These are phyloP conservation scores for Plebejus anna DNA, from an alignment of 2,888 invertebrate genomes.

Conservation along the genomic window DNA sequence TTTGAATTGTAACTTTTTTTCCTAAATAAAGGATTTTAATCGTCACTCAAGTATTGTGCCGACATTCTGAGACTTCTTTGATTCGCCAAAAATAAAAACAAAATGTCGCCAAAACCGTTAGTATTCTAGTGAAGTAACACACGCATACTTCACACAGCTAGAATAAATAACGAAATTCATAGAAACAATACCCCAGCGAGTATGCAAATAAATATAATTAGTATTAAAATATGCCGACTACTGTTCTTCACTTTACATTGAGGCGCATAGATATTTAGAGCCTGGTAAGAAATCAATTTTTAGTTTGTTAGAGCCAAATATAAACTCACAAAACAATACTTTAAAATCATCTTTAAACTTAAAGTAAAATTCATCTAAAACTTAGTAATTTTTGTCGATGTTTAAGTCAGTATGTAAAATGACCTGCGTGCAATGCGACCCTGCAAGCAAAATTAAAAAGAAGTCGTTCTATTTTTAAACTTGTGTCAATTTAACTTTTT, in stretches of 20 bases:
- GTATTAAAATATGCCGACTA: slow-evolving; percentile 10
- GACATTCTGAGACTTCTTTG: background rate
- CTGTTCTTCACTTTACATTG: background rate
- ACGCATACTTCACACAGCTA: slow-evolving; percentile 7
- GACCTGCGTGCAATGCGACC: slow-evolving; percentile 6
- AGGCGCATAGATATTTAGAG: background rate
- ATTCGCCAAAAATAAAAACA: background rate
- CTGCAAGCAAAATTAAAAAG: slow-evolving; percentile 51
- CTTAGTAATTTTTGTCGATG: no score
- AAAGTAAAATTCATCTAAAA: no score
- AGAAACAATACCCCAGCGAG: slow-evolving; percentile 9
- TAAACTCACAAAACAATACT: no score
- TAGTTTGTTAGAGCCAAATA: no score
- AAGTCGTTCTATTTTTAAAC: slow-evolving; percentile 59
- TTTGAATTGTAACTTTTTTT: no score
- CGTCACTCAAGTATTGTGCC: no score
- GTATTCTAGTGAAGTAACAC: background rate
- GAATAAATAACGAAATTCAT: slow-evolving; percentile 25
- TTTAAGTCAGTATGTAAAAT: background rate
- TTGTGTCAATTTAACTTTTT: slow-evolving; percentile 54
- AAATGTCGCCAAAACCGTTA: slow-evolving; percentile 18
- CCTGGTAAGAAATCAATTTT: background rate
- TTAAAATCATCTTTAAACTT: no score
- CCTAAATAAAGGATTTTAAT: no score
- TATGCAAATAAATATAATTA: slow-evolving; percentile 25